Base-by-base conservation (phyloP, 2,797 vertebrate species). In the Sebastes aleutianus region DNA sequence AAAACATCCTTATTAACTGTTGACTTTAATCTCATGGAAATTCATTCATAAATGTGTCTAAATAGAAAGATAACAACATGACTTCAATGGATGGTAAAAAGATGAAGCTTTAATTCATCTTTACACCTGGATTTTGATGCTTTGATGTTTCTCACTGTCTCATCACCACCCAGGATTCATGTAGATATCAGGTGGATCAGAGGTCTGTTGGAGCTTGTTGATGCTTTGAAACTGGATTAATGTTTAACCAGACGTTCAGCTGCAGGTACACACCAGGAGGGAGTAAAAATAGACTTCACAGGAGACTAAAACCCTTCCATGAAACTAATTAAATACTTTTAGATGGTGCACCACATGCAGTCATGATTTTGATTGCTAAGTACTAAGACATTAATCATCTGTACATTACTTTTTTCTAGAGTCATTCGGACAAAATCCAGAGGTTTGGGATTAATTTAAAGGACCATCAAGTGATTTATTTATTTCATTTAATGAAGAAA, bases 161-260 rank as follows among this genome's bases (percentile, higher is more conserved):
- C 47, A 50, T 47, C 81, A 24, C 75, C 83, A 12, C 9, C 5
- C 31, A 24, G 47, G 13, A n/a, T 8, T 61, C 70, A 29, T 32
- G 39, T n/a, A 2, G 24, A 8, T 5, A 13, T 77, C 39, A 56
- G 74, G 29, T 61, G 31, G 20, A 13, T 4, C 53, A 65, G 53
- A 59, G 20, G 66, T 83, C 63, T 78, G 78, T 53, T 50, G 2
- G 34, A 80, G 47, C n/a, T 50, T 27, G 58, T 3, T 70, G 2
- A 29, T 54, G 69, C 47, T 78, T 85, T 79, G 43, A 79, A 86
- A 76, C 71, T 53, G 14, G 81, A 87, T 87, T 88, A 83, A 84
- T 79, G 70, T 87, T 82, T 72, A 91, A 87, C 84, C 78, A 72
- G 74, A 83, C 69, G 59, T 82, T 81, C 54, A 82, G 29, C 74